Base-by-base conservation (phyloP, 2,888 invertebrate species). In the Chirona hameri region DNA sequence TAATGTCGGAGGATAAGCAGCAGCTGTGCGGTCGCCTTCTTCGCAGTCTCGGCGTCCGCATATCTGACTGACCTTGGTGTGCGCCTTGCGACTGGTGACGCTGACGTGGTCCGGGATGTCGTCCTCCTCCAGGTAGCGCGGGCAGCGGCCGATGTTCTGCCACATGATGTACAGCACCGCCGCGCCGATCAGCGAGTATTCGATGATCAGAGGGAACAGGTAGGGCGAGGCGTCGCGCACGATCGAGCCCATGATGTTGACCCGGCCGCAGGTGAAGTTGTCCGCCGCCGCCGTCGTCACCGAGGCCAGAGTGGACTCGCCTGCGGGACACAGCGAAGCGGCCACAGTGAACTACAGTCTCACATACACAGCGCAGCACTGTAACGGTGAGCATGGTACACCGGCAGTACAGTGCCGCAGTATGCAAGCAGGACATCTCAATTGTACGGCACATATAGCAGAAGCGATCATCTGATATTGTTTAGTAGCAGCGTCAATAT, bases 131-230 rank as follows among this genome's bases (percentile, higher is more conserved):
- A 87, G 86, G 89, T 89, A 93, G 91, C 93, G 93, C 82, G 96
- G 94, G 89, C 95, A 93, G 87, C 94, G 92, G 83, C 96, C 96
- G 88, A 96, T 96, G 87, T 95, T 95, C 88, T 95, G 94, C 97
- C 97, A 98, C 95, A 97, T 97, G 82, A 97, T 95, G 88, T 96
- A 97, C 86, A 97, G 93, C 72, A 98, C 97, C 82, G 97, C 96
- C 81, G 97, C 96, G 31, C 97, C 97, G 87, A 98, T 96, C 85
- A 98, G 90, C 84, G 97, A 96, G 89, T 98, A 98, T 88, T 98
- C 96, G 87, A 98, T 95, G 87, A 97, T 96, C 89, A 97, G 97
- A 0, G 98, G 98, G 89, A 95, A 98, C 82, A 98, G 91, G 88
- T 96, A 98, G 0, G 98, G 98, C 18, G 97, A 95, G 0, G 97